Percentiles rank a stretch among this genome's conserved stretches.
phyloP scores from a whole-genome alignment of 1,140 invertebrate species.

The Drosophila bipectinata region DNA sequence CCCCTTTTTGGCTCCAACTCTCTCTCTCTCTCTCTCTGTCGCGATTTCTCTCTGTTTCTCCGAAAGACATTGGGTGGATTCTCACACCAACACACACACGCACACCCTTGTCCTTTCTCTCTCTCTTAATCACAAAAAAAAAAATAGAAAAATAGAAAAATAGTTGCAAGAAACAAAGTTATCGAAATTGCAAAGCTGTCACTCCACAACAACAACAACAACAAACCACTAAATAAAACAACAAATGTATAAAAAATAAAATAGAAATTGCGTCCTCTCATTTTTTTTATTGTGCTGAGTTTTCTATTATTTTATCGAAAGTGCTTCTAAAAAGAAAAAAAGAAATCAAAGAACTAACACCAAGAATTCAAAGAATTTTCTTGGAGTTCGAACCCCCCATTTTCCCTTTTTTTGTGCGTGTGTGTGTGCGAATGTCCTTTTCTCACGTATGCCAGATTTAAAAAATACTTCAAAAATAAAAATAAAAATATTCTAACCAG shows the following conservation, averaged over 20 bases:
- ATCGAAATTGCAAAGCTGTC: slow-evolving; percentile 31
- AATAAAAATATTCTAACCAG: slow-evolving; percentile 1
- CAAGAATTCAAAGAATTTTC: neutral
- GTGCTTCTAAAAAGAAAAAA: neutral
- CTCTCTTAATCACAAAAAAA: slow-evolving; percentile 10
- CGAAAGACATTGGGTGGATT: slow-evolving; percentile 29
- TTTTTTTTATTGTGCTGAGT: neutral
- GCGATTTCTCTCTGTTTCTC: slow-evolving; percentile 7
- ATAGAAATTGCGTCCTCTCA: neutral
- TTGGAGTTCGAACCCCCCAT: neutral
- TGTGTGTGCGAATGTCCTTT: slow-evolving; percentile 12
- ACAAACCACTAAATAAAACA: neutral
- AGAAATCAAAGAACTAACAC: neutral
- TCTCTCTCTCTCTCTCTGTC: slow-evolving; percentile 1
- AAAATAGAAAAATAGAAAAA: slow-evolving; percentile 23
- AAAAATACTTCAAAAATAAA: slow-evolving; percentile 10
- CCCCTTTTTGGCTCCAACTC: neutral
- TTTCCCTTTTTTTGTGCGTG: neutral
- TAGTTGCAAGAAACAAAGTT: slow-evolving; percentile 6
- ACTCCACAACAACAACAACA: slow-evolving; percentile 20
- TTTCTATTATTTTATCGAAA: slow-evolving; percentile 12
- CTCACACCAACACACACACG: slow-evolving; percentile 22
- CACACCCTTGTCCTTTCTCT: slow-evolving; percentile 36
- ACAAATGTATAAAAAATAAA: neutral
- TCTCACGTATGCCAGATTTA: slow-evolving; percentile 20